Evolutionary conservation across 2,797 vertebrate species (phyloP).

Genomic region (Pogonophryne albipinna): DNA sequence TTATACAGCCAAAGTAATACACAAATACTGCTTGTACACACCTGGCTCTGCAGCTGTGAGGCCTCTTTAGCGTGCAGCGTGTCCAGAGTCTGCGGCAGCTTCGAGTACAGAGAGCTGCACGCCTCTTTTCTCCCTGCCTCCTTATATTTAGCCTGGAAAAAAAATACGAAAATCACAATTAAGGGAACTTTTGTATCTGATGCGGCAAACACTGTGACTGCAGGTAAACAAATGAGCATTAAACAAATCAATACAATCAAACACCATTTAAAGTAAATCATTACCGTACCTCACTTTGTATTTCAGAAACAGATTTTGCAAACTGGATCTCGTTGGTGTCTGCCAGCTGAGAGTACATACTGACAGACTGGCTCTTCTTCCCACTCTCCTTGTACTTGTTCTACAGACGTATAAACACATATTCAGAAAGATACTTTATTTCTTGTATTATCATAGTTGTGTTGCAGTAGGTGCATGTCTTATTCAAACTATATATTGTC

Average conservation of each 20-base stretch:
- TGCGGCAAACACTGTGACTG: background rate
- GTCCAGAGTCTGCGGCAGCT: constrained; percentile 90
- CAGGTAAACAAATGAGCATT: background rate
- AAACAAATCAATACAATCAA: background rate
- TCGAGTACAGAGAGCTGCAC: constrained; percentile 86
- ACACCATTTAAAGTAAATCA: background rate
- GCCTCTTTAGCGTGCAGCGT: constrained; percentile 88
- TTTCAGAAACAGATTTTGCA: constrained; percentile 85
- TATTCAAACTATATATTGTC: background rate
- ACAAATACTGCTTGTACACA: constrained; percentile 42
- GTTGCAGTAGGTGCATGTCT: background rate
- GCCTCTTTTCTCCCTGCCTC: constrained; percentile 83
- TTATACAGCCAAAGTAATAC: too few relatives aligned
- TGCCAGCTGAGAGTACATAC: constrained; percentile 90
- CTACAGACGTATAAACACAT: constrained; percentile 46
- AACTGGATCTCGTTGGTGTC: constrained; percentile 90
- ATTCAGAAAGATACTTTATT: too few relatives aligned
- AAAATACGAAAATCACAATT: background rate
- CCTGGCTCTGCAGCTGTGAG: constrained; percentile 91
- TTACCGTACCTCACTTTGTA: constrained; percentile 89
- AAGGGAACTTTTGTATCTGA: background rate
- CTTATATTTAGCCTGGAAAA: constrained; percentile 88
- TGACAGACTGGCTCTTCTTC: constrained; percentile 83
- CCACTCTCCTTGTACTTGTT: constrained; percentile 86
- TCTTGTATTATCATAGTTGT: background rate